A percentile compares a stretch with the other conserved stretches of the same genome.
Evolutionary conservation across 2,888 invertebrate genomes (phyloP).

Genomic region (Lasioglossum leucozonium): DNA sequence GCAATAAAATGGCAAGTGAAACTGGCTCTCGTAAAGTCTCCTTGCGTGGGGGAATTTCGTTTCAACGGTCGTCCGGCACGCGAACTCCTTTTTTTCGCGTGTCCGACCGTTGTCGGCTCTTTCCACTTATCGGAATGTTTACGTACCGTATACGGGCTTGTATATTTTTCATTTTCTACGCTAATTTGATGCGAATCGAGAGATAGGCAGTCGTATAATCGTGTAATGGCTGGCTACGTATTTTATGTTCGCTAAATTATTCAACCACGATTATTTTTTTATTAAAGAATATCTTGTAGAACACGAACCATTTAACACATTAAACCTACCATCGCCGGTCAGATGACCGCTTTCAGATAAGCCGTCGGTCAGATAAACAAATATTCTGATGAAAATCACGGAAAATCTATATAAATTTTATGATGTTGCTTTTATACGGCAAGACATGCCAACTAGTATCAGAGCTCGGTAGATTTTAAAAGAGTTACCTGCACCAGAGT

Average conservation of each 20-base stretch:
- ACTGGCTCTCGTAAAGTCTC: neutral
- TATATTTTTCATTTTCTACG: neutral
- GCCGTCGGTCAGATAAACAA: no score
- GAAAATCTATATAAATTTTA: no score
- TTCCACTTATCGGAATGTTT: neutral
- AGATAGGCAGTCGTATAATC: neutral
- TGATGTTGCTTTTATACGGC: no score
- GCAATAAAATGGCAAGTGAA: neutral
- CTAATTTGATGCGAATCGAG: neutral
- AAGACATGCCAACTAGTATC: no score
- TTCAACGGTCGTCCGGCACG: neutral
- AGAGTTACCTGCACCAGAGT: neutral
- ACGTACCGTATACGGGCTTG: neutral
- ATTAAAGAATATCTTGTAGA: neutral
- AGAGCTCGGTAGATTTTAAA: no score
- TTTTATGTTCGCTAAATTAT: no score
- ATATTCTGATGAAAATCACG: no score
- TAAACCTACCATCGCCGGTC: no score
- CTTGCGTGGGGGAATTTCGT: neutral
- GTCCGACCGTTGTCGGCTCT: neutral
- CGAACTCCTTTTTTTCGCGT: neutral
- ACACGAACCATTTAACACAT: no score
- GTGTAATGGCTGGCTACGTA: neutral
- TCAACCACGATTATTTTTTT: neutral
- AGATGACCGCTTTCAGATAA: no score